phyloP scores from a whole-genome alignment of 2,113 vertebrate species.

The Otus sunia region DNA sequence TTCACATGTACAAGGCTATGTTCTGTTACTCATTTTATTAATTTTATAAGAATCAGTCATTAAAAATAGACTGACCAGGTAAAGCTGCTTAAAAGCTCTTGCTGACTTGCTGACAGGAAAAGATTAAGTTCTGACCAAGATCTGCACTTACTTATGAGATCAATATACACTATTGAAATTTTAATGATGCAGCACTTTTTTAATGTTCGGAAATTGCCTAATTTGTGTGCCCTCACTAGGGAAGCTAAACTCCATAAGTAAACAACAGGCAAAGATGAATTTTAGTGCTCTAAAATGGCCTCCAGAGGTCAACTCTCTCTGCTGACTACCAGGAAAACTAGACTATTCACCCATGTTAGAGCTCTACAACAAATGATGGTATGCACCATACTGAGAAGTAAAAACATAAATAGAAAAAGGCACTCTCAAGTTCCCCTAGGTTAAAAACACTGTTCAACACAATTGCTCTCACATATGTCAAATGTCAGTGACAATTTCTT shows the following conservation, averaged over 20 bases:
- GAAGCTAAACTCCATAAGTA: neutral
- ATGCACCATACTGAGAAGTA: neutral
- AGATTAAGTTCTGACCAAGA: neutral
- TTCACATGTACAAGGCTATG: neutral
- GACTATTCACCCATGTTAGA: neutral
- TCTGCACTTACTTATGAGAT: neutral
- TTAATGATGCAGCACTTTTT: neutral
- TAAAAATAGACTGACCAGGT: neutral
- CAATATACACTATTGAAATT: neutral
- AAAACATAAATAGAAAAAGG: constrained; percentile 1
- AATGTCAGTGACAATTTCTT: neutral
- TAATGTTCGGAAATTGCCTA: neutral
- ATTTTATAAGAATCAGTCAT: neutral
- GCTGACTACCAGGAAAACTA: neutral
- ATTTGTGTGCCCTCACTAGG: neutral
- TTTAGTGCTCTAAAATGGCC: neutral
- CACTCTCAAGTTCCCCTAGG: neutral
- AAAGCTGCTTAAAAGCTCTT: neutral
- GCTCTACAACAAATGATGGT: neutral
- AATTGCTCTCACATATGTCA: neutral
- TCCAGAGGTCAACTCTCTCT: neutral
- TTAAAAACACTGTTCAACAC: neutral
- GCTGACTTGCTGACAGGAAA: neutral
- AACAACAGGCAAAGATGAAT: neutral
- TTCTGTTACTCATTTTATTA: neutral